These are phyloP conservation scores for Megalops cyprinoides DNA, from an alignment of 2,797 vertebrate species.

Conservation along the genomic window DNA sequence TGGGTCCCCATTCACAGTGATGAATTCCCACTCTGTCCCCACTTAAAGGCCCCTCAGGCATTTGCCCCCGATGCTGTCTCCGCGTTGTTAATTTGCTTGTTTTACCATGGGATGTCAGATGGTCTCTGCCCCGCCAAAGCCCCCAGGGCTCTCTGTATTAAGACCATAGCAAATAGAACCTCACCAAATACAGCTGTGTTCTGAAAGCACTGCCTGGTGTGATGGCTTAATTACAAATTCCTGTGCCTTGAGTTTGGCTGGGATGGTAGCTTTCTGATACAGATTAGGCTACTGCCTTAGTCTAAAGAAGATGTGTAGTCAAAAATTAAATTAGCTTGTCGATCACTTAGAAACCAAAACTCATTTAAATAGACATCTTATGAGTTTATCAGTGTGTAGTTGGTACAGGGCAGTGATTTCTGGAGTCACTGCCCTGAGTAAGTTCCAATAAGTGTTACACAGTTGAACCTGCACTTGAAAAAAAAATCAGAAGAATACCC, in stretches of 20 bases:
- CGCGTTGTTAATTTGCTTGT: background rate
- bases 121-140: background rate
- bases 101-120: background rate
- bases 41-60: background rate
- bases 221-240: slow-evolving; percentile 48
- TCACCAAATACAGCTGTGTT: slow-evolving; percentile 11
- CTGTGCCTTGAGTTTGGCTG: slow-evolving; percentile 31
- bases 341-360: background rate
- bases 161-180: background rate
- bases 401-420: too few relatives aligned
- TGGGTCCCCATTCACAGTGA: too few relatives aligned
- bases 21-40: background rate
- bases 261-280: slow-evolving; percentile 14
- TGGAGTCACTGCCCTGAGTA: too few relatives aligned
- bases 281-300: slow-evolving; percentile 25
- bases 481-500: too few relatives aligned
- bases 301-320: background rate
- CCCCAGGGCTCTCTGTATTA: background rate
- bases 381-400: background rate
- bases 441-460: too few relatives aligned
- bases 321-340: background rate
- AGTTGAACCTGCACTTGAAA: too few relatives aligned
- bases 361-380: background rate
- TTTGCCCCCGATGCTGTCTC: background rate
- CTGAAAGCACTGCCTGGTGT: slow-evolving; percentile 8